Percentiles rank a stretch among this genome's conserved stretches.
These are phyloP conservation scores for Ammospiza caudacuta DNA, from an alignment of 2,113 vertebrate species.

Conservation along the genomic window DNA sequence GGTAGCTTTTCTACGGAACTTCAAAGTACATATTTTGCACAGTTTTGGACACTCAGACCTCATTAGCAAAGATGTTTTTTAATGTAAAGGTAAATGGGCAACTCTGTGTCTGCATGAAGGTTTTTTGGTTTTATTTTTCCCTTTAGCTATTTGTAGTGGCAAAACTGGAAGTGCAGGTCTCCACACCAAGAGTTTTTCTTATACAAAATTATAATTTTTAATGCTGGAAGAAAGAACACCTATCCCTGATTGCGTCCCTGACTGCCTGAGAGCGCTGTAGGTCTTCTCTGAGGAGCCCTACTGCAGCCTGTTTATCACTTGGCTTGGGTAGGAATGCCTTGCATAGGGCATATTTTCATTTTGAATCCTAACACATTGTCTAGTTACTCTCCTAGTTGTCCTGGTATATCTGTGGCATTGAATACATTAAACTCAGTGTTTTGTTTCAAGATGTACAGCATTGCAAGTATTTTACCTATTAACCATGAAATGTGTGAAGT, in stretches of 20 bases:
- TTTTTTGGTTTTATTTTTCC: not conserved
- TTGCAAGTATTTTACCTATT: not conserved
- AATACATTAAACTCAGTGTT: not conserved
- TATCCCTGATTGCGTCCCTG: not conserved
- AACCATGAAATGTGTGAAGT: not conserved
- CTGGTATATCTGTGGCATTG: not conserved
- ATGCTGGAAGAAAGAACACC: rapidly evolving
- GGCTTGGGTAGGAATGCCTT: not conserved
- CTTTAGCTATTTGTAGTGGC: not conserved
- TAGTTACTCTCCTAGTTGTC: not conserved
- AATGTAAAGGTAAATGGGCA: not conserved
- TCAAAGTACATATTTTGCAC: not conserved
- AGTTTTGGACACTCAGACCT: not conserved
- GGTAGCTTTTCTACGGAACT: not conserved
- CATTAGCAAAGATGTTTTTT: not conserved
- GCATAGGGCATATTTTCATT: not conserved
- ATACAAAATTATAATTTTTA: not conserved
- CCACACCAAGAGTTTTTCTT: not conserved
- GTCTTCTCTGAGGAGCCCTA: not conserved
- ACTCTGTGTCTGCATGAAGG: not conserved
- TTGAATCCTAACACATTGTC: not conserved
- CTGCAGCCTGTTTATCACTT: not conserved
- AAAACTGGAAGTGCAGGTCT: not conserved
- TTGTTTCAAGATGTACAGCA: not conserved
- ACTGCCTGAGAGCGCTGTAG: not conserved